Conservation (phyloP, 2,888 invertebrate genomes). For the Sepioteuthis lessoniana region DNA sequence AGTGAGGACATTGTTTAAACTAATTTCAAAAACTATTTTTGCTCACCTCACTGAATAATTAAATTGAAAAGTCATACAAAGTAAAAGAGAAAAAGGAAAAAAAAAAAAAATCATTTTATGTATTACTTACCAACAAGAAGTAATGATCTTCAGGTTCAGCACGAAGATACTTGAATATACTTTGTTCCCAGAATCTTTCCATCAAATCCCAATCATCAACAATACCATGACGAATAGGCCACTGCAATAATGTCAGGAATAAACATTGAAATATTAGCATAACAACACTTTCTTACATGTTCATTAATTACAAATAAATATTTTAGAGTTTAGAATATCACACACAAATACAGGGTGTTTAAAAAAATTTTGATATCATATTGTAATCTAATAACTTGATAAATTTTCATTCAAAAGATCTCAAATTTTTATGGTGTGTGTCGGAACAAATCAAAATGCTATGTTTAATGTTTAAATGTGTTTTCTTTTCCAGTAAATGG, state of each 20-base stretch:
- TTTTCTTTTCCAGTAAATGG: too few relatives aligned
- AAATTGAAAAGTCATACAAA: not conserved
- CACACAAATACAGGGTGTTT: too few relatives aligned
- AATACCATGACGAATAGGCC: constrained; percentile 98
- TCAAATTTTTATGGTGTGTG: too few relatives aligned
- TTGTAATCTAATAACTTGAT: too few relatives aligned
- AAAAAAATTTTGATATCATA: too few relatives aligned
- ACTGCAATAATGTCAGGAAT: constrained; percentile 78
- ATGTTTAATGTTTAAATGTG: too few relatives aligned
- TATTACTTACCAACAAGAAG: constrained; percentile 83
- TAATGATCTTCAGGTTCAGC: constrained; percentile 99
- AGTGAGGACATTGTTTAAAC: too few relatives aligned
- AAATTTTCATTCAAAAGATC: too few relatives aligned
- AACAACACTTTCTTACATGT: not conserved
- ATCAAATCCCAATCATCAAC: constrained; percentile 99
- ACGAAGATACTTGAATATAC: constrained; percentile 97
- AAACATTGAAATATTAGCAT: not conserved
- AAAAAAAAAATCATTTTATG: not conserved
- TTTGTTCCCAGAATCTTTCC: constrained; percentile 98
- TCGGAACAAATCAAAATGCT: too few relatives aligned
- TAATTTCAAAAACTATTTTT: too few relatives aligned
- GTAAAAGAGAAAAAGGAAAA: not conserved
- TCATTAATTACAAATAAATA: not conserved
- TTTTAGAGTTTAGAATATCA: not conserved
- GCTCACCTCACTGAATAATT: not conserved